Percentiles rank a stretch among this genome's conserved stretches.
phyloP scores from a whole-genome alignment of 2,113 vertebrate species.

The Grallaria varia region DNA sequence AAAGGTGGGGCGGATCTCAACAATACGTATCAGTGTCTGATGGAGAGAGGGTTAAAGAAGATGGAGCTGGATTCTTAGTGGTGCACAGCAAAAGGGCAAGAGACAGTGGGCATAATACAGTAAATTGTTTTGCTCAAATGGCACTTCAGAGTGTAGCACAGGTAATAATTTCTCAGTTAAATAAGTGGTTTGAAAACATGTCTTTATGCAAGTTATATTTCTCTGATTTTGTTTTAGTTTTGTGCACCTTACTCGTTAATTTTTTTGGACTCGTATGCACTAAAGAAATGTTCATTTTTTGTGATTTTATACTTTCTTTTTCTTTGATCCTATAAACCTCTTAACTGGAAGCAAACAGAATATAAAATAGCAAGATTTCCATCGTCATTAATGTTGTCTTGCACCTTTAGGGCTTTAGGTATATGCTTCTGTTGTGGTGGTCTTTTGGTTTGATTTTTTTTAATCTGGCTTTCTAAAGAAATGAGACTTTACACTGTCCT shows the following conservation, averaged over 20 bases:
- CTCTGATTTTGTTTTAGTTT: not conserved
- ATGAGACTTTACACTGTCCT: not conserved
- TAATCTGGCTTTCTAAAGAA: not conserved
- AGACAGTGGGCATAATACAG: not conserved
- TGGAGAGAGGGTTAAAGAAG: not conserved
- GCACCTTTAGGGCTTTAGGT: not conserved
- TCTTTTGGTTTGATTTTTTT: not conserved
- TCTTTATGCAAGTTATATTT: not conserved
- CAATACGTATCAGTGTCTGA: not conserved
- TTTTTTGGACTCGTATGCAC: not conserved
- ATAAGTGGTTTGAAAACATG: not conserved
- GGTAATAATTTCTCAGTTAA: not conserved
- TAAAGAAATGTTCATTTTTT: not conserved
- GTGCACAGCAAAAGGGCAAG: not conserved
- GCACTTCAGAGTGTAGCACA: not conserved
- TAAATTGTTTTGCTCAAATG: not conserved
- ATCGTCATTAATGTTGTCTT: not conserved
- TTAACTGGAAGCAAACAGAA: not conserved
- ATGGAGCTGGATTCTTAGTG: not conserved
- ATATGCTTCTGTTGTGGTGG: not conserved
- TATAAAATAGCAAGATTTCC: not conserved
- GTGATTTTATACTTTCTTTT: not conserved
- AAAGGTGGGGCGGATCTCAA: not conserved
- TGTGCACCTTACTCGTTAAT: not conserved
- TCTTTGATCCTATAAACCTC: not conserved